Evolutionary conservation across 2,113 vertebrate genomes (phyloP), one percentile per base, ranked within the genome.

Genomic region (human): DNA sequence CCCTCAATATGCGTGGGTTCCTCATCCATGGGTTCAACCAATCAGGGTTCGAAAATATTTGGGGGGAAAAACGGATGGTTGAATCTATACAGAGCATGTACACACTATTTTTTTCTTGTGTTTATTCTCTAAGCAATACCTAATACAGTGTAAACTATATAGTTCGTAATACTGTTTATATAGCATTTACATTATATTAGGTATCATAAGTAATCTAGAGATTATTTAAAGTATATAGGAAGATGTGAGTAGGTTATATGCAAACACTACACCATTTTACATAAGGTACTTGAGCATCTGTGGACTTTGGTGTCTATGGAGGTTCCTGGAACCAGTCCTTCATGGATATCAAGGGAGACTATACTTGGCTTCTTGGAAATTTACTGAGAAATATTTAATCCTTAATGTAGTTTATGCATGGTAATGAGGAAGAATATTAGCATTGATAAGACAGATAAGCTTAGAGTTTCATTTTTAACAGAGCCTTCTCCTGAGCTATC

Each of bases 321-420:
- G 12, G 40, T 13, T 76, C 6, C 40, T 30, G 25, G 73, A 76
- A 76, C 73, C 73, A 72, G n/a, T 20, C 70, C 16, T n/a, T 43
- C 27, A 12, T 78, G 75, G 75, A 32, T 78, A 48, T 27, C 27
- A 48, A 78, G 75, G 27, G 27, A 48, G 11, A 75, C 6, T 78
- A 2, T 79, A 66, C 89, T 87, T 95, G 95, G 50, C 35, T 96
- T 90, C 52, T 78, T 95, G 38, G 45, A 59, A 95, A 50, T 17
- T 52, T 78, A 57, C 38, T 40, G 17, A 82, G 55, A 45, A 90
- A 48, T 50, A 72, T 73, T 93, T 73, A 73, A n/a, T 90, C 45
- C 22, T 85, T 16, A 57, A 48, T 52, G 13, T 45, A 76, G 35
- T 52, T 73, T 57, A 27, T 88, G 43, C 30, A 32, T 66, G 35